Base-by-base conservation (phyloP, 2,888 invertebrate genomes). In the Lucinisca nassula region DNA sequence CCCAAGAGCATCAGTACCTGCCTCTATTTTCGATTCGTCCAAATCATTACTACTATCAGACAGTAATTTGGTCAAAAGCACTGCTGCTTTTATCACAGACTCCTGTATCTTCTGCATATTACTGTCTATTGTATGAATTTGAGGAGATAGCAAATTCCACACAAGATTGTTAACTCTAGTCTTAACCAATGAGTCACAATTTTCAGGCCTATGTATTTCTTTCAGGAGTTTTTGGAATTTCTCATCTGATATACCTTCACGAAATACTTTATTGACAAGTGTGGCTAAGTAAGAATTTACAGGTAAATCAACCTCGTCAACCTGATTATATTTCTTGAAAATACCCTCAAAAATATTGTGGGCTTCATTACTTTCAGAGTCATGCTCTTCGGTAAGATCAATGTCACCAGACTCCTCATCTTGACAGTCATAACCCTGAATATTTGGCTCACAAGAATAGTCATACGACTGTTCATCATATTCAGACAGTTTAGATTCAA, bases 161-260 rank as follows among this genome's bases (percentile, higher is more conserved):
- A 75, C 38, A 1, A 74, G n/a, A n/a, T 24, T 45, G 27, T 74
- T 74, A 17, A 51, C 75, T n/a, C 51, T 24, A 6, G 74, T 40
- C 30, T 74, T 75, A 14, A 35, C 0, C 8, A 75, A 40, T 10
- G 32, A 32, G 21, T 14, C 38, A 75, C 49, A 51, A 51, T 75
- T 75, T 6, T 38, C 40, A 6, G 75, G 75, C 1, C 75, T 24
- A 12, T 24, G n/a, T 21, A 32, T 75, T n/a, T 45, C 51, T 35
- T 40, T 75, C 4, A 75, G 17, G 10, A 75, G 4, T 1, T n/a
- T 32, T 14, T 45, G n/a, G 27, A 49, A 75, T 30, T 75, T 75
- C 4, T 75, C 75, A 32, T 75, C 75, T 4, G 51, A 70, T 12
- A 73, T 24, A 14, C 73, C 73, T 38, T 73, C 73, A 38, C 73